phyloP scores from a whole-genome alignment of 2,797 vertebrate genomes.

The Lutjanus campechanus region DNA sequence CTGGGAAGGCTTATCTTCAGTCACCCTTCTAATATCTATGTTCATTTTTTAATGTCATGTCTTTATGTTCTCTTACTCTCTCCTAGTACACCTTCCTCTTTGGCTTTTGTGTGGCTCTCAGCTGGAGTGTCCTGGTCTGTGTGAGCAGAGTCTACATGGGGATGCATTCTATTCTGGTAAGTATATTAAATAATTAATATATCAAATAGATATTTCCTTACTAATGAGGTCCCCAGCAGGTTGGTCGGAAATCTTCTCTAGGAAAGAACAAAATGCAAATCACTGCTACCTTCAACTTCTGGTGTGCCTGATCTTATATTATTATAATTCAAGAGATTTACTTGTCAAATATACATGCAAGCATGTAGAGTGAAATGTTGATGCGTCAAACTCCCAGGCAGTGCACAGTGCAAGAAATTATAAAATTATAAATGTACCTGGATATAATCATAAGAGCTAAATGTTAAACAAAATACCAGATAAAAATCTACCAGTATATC shows the following conservation, averaged over 20 bases:
- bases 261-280: not conserved
- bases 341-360: no score
- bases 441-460: no score
- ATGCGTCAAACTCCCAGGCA: no score
- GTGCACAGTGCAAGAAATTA: no score
- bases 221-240: not conserved
- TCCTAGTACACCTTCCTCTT: constrained; percentile 92
- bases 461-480: no score
- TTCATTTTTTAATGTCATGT: not conserved
- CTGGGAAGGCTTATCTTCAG: not conserved
- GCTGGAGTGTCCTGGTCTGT: constrained; percentile 96
- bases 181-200: constrained; percentile 22
- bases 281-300: not conserved
- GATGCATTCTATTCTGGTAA: constrained; percentile 99
- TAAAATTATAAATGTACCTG: no score
- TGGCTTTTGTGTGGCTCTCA: constrained; percentile 90
- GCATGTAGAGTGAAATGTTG: no score
- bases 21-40: not conserved
- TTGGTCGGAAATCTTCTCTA: not conserved
- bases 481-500: no score
- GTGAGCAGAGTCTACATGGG: constrained; percentile 99
- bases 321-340: not conserved
- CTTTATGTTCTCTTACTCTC: constrained; percentile 14
- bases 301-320: not conserved
- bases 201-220: not conserved